Evolutionary conservation across 1,140 invertebrate species (phyloP), one percentile per base, ranked within the genome.

Genomic region (Lerema accius): DNA sequence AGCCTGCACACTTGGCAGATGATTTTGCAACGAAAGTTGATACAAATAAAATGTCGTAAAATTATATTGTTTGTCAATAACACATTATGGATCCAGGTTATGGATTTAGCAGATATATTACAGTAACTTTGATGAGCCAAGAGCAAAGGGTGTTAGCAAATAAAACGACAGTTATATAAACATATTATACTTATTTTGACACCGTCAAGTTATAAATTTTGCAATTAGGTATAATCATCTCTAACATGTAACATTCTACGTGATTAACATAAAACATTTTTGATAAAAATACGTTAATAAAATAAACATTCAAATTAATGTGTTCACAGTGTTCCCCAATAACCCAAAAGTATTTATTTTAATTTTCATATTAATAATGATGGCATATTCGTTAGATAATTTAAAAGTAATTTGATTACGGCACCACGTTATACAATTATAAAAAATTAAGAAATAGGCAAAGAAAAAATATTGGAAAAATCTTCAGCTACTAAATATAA

Each of bases 111-210:
- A 48, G 45, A 48, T 28, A 23, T 15, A 48, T 3, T 28, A 28
- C 28, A 11, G 45, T 48, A 48, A 28, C 11, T 6, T 48, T 9
- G 19, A 17, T 53, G 28, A 53, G 39, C 39, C 35, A 43, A 55
- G 3, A 13, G 19, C 17, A 46, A 32, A 7, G 17, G 17, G 37
- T 17, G 10, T 55, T 40, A 14, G 13, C 2, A 76, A 88, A 84
- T 80, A 77, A 88, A 88, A 86, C 76, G 28, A 69, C 71, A 64
- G 43, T 11, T 63, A 76, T 84, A 84, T 78, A 84, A 87, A 89
- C 82, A 82, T 83, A 82, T 78, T 87, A 84, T 84, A 85, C 82
- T 86, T 84, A 85, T 82, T 78, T 87, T 87, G 84, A 89, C 86
- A 87, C 80, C 59, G 86, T 89, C 86, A 89, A 85, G 73, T 80